Evolutionary conservation across 2,797 vertebrate genomes (phyloP), one percentile per base, ranked within the genome.

Genomic region (Sitta carolinensis): DNA sequence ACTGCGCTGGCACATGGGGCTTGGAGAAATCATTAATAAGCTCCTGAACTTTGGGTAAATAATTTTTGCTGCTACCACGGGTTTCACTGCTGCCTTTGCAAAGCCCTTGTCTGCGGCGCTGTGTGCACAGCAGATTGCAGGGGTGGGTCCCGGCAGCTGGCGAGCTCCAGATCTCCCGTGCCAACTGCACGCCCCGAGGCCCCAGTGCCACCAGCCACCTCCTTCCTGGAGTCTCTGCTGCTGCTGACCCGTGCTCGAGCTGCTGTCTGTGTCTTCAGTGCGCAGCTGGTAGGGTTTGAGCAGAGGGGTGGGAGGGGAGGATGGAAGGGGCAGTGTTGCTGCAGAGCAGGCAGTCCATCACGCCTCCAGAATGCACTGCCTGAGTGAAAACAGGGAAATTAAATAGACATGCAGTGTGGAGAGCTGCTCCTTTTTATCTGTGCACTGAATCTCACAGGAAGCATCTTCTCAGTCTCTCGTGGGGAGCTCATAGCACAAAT

Each of bases 71-170:
- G 58, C 64, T 86, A 3, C 83, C 23, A 7, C 38, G 63, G 13
- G 8, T 1, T 51, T 75, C 61, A 77, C 69, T 18, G 16, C 51
- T 86, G 63, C 58, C 43, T 75, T 84, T 75, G 51, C 36, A 78
- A 66, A 95, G 78, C 51, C 87, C 66, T 57, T 26, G 52, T 72
- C 52, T 74, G 81, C 0, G 0, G 74, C 3, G 4, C 88, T 42
- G 64, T 50, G 91, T 54, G 63, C 40, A 66, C 64, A 64, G 77
- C 96, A 97, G 96, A 96, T 96, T 96, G 96, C 57, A 94, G 94
- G 87, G 97, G 96, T 94, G 92, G 90, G 90, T 90, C 94, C 88
- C 1, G 3, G 87, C 96, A 97, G 94, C 97, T 97, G 97, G 94
- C 23, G 6, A 64, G 85, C 42, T 69, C 73, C 87, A 83, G 80